Evolutionary conservation across 1,140 invertebrate species (phyloP).

Genomic region (Diuraphis noxia): DNA sequence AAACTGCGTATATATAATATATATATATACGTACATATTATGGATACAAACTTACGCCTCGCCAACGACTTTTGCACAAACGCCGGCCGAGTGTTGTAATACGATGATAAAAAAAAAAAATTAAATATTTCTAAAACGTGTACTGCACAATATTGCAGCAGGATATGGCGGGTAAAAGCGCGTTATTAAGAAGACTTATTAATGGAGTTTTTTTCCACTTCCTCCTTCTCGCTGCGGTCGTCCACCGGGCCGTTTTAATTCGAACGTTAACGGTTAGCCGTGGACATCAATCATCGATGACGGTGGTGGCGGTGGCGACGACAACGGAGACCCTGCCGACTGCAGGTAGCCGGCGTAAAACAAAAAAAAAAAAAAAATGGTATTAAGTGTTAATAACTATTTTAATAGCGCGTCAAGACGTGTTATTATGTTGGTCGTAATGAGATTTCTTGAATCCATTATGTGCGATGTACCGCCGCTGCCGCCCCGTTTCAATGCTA

Average conservation of each 20-base stretch:
- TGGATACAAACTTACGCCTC: neutral
- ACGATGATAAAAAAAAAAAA: neutral
- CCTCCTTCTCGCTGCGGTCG: neutral
- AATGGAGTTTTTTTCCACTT: constrained; percentile 30
- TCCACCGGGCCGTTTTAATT: constrained; percentile 4
- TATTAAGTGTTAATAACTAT: constrained; percentile 50
- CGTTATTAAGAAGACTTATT: neutral
- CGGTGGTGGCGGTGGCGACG: neutral
- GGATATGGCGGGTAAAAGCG: neutral
- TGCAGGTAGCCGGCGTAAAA: constrained; percentile 13
- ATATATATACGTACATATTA: neutral
- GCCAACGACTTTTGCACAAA: neutral
- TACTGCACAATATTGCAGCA: neutral
- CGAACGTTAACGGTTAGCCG: constrained; percentile 38
- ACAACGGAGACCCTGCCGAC: neutral
- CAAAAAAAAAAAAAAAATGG: constrained; percentile 28
- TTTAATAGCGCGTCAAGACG: constrained; percentile 44
- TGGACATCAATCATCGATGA: constrained; percentile 42
- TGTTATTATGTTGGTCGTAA: constrained; percentile 50
- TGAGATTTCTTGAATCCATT: constrained; percentile 52
- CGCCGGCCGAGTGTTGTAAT: constrained; percentile 6
- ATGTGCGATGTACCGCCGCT: neutral
- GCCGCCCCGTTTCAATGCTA: neutral
- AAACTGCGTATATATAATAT: too few species aligned
- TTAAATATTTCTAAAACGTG: neutral